Percentiles rank a stretch among this genome's conserved stretches.
Evolutionary conservation across 2,113 vertebrate species (phyloP).

Genomic region (Smithornis capensis): DNA sequence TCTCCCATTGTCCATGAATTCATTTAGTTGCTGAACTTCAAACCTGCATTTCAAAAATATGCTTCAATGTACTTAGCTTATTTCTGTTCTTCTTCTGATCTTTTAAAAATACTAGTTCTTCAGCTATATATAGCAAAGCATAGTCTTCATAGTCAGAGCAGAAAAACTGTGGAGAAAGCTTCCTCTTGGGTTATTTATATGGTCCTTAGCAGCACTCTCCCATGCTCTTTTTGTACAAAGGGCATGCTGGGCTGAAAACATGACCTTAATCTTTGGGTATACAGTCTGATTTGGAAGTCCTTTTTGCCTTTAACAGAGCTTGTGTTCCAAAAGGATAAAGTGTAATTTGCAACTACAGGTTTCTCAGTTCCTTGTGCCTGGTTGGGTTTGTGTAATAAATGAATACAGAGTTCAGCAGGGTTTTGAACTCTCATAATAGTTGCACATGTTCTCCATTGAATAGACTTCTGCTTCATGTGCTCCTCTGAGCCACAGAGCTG

Average conservation of each 20-base stretch:
- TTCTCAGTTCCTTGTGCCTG: neutral
- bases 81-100: neutral
- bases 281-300: neutral
- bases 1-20: neutral
- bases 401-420: neutral
- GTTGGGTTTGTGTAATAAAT: neutral
- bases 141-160: neutral
- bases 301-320: neutral
- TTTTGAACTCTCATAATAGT: neutral
- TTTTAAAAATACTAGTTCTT: neutral
- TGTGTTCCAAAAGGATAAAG: neutral
- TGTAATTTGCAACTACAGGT: neutral
- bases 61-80: neutral
- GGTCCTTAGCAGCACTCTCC: neutral
- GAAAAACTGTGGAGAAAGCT: neutral
- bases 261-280: neutral
- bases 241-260: neutral
- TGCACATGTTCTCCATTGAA: neutral
- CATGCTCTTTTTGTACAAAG: neutral
- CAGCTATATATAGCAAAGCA: slow-evolving; percentile 38
- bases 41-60: neutral
- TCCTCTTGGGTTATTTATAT: neutral
- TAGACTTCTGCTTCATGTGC: neutral
- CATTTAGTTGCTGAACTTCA: neutral
- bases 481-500: neutral